These are phyloP conservation scores for Euglossa dilemma DNA, from an alignment of 1,140 invertebrate genomes.

Conservation along the genomic window DNA sequence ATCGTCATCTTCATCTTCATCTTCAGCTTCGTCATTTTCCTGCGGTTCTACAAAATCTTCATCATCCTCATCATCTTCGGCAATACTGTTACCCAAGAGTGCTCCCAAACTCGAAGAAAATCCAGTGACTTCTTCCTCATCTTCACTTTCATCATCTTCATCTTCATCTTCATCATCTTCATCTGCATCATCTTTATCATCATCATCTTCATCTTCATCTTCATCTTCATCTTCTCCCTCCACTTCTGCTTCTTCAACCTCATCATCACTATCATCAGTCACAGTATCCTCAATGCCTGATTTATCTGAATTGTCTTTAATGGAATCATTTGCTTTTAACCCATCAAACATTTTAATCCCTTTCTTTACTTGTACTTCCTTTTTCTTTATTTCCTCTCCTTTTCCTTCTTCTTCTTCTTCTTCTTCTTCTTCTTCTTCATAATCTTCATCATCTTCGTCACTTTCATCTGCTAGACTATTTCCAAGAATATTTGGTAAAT, in stretches of 20 bases:
- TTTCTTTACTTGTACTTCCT: slow-evolving; percentile 52
- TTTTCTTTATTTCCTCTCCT: not conserved
- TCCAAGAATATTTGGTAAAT: slow-evolving; percentile 44
- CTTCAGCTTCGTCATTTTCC: slow-evolving; percentile 39
- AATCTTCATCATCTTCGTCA: slow-evolving; percentile 62
- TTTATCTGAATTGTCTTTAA: slow-evolving; percentile 5
- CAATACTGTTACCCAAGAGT: slow-evolving; percentile 66
- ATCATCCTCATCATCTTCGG: slow-evolving; percentile 74
- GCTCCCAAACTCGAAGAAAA: slow-evolving; percentile 49
- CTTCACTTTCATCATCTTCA: slow-evolving; percentile 22
- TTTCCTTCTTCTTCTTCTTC: too few species aligned
- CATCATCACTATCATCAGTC: not conserved
- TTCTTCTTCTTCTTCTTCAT: slow-evolving; percentile 11
- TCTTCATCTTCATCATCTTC: slow-evolving; percentile 54
- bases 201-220: slow-evolving; percentile 28
- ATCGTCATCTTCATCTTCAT: not conserved
- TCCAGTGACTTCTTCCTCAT: slow-evolving; percentile 44
- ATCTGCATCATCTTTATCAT: slow-evolving; percentile 44
- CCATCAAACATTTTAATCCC: slow-evolving; percentile 62
- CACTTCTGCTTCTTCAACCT: not conserved
- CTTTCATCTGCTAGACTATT: slow-evolving; percentile 53
- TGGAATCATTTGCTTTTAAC: not conserved
- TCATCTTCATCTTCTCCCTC: slow-evolving; percentile 39
- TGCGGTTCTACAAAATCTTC: slow-evolving; percentile 70
- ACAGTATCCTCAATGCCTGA: not conserved